A percentile compares a stretch with the other conserved stretches of the same genome.
Evolutionary conservation across 2,113 vertebrate genomes (phyloP).

Genomic region (Gila orcuttii): DNA sequence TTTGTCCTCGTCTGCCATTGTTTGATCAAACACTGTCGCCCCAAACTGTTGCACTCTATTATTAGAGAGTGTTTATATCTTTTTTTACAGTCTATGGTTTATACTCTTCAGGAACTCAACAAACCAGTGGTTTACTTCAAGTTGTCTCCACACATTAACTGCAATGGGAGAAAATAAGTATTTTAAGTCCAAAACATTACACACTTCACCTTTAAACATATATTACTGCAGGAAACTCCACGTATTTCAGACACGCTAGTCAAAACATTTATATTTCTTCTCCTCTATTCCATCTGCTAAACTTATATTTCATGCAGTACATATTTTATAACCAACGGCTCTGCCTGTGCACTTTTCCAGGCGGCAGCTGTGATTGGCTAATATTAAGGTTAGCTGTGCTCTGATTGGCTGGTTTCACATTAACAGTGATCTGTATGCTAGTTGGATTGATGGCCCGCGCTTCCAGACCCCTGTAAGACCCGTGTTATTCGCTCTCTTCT

Average conservation of each 20-base stretch:
- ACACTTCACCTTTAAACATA: not conserved
- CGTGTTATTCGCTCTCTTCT: not conserved
- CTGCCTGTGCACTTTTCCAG: not conserved
- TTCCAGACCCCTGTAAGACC: slow-evolving; percentile 16
- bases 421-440: slow-evolving; percentile 20
- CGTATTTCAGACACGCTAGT: not conserved
- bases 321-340: not conserved
- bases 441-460: not conserved
- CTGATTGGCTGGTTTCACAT: slow-evolving; percentile 19
- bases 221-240: not conserved
- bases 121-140: not conserved
- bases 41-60: not conserved
- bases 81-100: not conserved
- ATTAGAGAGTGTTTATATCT: not conserved
- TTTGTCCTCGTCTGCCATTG: not conserved
- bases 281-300: not conserved
- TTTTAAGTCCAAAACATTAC: not conserved
- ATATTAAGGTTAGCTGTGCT: not conserved
- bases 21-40: not conserved
- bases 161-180: not conserved
- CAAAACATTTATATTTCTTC: slow-evolving; percentile 14
- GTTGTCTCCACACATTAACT: slow-evolving; percentile 1
- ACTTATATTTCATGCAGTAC: slow-evolving; percentile 6
- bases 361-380: not conserved
- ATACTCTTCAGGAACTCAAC: not conserved